A percentile compares a stretch with the other conserved stretches of the same genome.
Conservation (phyloP, 2,888 invertebrate genomes). For the Eupsilia transversa region DNA sequence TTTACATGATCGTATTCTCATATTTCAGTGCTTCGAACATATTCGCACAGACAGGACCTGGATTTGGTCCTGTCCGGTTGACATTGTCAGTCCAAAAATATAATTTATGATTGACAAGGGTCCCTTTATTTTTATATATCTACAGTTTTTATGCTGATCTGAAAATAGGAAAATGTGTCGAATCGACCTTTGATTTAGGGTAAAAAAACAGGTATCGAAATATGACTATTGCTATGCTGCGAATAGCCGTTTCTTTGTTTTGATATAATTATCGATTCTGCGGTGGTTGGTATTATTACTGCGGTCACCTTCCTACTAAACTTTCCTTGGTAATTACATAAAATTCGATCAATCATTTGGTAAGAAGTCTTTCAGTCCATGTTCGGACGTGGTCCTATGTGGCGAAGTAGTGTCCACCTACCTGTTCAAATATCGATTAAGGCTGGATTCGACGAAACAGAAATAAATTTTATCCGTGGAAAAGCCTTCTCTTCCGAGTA, state of each 20-base stretch:
- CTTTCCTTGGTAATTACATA: background rate
- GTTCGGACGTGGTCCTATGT: background rate
- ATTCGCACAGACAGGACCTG: background rate
- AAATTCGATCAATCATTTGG: background rate
- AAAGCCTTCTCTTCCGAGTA: too few relatives aligned
- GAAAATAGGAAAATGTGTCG: constrained; percentile 7
- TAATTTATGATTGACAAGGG: constrained; percentile 57
- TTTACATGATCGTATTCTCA: background rate
- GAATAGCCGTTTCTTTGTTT: background rate
- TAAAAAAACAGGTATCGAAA: background rate
- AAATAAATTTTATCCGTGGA: too few relatives aligned
- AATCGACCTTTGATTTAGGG: background rate
- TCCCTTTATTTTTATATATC: constrained; percentile 51
- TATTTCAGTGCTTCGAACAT: constrained; percentile 16
- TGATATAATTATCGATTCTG: background rate
- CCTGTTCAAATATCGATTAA: background rate
- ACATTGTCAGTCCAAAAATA: constrained; percentile 49
- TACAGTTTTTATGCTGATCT: constrained; percentile 13
- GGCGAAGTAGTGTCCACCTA: background rate
- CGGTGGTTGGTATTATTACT: background rate
- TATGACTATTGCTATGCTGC: background rate
- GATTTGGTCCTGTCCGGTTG: constrained; percentile 36
- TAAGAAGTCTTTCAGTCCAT: background rate
- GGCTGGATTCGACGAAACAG: too few relatives aligned
- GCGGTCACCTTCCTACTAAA: background rate